These are phyloP conservation scores for Drymodes brunneopygia DNA, from an alignment of 2,113 vertebrate species.

Conservation along the genomic window DNA sequence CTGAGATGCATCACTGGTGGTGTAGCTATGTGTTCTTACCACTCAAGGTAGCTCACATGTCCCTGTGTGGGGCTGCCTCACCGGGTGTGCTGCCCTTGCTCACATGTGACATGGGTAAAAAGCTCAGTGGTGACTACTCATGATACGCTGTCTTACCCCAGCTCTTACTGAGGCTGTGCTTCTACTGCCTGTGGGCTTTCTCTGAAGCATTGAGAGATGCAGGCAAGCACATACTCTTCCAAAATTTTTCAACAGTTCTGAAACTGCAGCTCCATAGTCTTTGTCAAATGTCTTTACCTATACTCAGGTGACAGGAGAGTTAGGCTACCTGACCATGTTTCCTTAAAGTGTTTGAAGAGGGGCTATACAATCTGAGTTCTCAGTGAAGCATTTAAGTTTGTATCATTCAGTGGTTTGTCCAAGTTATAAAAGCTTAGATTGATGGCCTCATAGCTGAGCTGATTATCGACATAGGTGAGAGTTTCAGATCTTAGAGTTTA, in stretches of 20 bases:
- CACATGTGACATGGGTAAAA: accelerated
- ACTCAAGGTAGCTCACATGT: accelerated
- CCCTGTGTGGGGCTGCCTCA: accelerated
- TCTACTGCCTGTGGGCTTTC: neutral
- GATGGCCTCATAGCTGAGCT: neutral
- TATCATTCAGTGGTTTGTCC: neutral
- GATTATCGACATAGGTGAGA: neutral
- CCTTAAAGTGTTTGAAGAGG: neutral
- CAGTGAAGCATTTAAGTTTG: neutral
- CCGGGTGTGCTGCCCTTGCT: neutral
- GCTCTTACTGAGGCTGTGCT: neutral
- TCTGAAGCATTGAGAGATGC: neutral
- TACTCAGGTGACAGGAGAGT: too few relatives aligned
- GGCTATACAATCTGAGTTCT: neutral
- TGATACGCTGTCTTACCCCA: neutral
- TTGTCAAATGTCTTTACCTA: neutral
- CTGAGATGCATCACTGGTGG: neutral
- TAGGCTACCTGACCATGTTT: neutral
- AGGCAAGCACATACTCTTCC: neutral
- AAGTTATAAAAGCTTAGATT: neutral
- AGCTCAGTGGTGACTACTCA: neutral
- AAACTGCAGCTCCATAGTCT: neutral
- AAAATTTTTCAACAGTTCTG: neutral
- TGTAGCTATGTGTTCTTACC: accelerated
- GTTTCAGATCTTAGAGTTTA: neutral